Base-by-base conservation (phyloP, 2,888 invertebrate species). In the Cerastoderma edule region DNA sequence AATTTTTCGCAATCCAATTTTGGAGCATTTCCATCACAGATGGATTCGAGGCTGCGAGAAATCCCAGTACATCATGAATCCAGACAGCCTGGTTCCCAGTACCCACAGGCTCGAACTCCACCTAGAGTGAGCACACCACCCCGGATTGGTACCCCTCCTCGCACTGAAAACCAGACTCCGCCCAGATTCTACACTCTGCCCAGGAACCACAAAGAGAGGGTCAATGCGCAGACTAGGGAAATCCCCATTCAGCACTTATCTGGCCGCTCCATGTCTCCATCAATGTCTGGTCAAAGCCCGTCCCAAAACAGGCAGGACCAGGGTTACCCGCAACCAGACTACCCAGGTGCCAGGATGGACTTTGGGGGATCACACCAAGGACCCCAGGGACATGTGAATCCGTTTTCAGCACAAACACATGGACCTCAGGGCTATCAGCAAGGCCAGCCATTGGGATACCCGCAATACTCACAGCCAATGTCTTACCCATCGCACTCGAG, bases 191-290 rank as follows among this genome's bases (percentile, higher is more conserved):
- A 56, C 53, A 80, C 80, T 33, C 64, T 80, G n/a, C 80, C 80
- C 22, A 67, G 77, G 53, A 80, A 80, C 44, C 77, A 80, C 35
- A 72, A 74, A 35, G 75, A 75, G 32, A 56, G 68, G 54, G 60
- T 60, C 0, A 68, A 75, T 39, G 74, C 75, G 33, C 35, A 35
- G 19, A 80, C 83, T 0, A 72, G 87, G 66, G 88, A 88, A 76
- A 89, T 89, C 56, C 89, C 89, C 44, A 85, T 89, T 6, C 88
- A 86, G 33, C 88, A 87, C 68, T 54, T 82, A 35, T 72, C 81
- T 32, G 66, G 80, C 1, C 68, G 57, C 22, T 64, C 69, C n/a
- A 65, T 53, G 68, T 67, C 73, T 16, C 73, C 73, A 1, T 54
- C 56, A 13, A 22, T 56, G 22, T 44, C 56, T 30, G 60, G 54